A percentile compares a stretch with the other conserved stretches of the same genome.
phyloP scores from a whole-genome alignment of 2,113 vertebrate genomes.

The Hystrix brachyura region DNA sequence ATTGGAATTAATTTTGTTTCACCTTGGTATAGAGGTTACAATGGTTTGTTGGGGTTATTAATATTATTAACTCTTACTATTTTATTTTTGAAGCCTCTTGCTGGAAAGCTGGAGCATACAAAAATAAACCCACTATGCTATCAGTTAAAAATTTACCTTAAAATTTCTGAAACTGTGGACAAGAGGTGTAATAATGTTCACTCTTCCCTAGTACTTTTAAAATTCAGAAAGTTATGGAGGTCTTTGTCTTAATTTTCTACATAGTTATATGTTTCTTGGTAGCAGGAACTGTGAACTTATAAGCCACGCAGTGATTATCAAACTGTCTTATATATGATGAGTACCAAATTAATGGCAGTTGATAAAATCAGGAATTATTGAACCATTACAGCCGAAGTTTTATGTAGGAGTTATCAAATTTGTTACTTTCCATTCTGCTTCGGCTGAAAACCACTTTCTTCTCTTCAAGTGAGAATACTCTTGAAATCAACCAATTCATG shows the following conservation, averaged over 20 bases:
- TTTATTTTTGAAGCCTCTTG: conserved; percentile 15
- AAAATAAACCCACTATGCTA: neutral
- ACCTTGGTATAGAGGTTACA: neutral
- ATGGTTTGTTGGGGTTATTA: neutral
- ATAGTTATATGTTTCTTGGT: neutral
- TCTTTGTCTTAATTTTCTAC: neutral
- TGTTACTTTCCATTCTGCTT: neutral
- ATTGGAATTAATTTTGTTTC: neutral
- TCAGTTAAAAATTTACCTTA: neutral
- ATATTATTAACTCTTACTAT: neutral
- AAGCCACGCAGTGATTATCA: neutral
- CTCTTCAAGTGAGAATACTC: neutral
- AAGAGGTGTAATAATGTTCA: neutral
- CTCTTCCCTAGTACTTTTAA: neutral
- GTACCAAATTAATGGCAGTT: neutral
- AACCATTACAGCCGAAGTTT: neutral
- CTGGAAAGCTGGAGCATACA: neutral
- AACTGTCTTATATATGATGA: neutral
- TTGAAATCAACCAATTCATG: neutral
- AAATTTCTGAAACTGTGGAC: neutral
- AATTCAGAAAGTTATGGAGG: neutral
- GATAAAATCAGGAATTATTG: neutral
- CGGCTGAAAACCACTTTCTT: neutral
- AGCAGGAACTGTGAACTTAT: neutral
- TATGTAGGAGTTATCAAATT: neutral